Conservation (phyloP, 2,888 invertebrate species). For the Tortricodes alternella region DNA sequence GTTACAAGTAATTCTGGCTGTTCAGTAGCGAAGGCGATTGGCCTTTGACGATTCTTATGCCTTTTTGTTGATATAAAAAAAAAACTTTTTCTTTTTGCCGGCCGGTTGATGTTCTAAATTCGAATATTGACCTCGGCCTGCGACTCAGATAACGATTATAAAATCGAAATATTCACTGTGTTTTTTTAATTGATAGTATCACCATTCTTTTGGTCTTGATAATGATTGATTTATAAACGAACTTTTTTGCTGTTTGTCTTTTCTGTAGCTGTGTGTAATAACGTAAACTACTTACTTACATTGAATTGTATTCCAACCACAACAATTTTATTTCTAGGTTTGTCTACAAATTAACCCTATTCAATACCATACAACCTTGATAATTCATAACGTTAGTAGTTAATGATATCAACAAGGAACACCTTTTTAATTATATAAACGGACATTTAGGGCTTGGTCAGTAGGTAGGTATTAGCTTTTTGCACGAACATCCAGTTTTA, state of each 20-base stretch:
- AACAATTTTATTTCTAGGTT: neutral
- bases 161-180: too few relatives aligned
- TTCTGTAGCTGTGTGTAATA: too few relatives aligned
- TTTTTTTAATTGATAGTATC: too few relatives aligned
- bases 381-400: conserved; percentile 17
- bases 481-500: conserved; percentile 20
- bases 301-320: too few relatives aligned
- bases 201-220: too few relatives aligned
- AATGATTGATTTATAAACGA: too few relatives aligned
- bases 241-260: too few relatives aligned
- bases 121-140: neutral
- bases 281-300: too few relatives aligned
- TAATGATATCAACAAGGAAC: conserved; percentile 16
- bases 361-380: conserved; percentile 6
- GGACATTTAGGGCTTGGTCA: conserved; percentile 21
- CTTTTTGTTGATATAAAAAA: conserved; percentile 21
- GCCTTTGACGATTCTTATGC: neutral
- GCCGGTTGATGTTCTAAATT: conserved; percentile 11
- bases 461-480: conserved; percentile 2
- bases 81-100: conserved; percentile 4
- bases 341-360: conserved; percentile 1
- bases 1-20: conserved; percentile 15
- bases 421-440: conserved; percentile 27
- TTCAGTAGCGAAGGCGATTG: conserved; percentile 8
- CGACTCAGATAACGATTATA: neutral